Percentiles rank a stretch among this genome's conserved stretches.
Evolutionary conservation across 2,113 vertebrate genomes (phyloP).

Genomic region (Protobothrops mucrosquamatus): DNA sequence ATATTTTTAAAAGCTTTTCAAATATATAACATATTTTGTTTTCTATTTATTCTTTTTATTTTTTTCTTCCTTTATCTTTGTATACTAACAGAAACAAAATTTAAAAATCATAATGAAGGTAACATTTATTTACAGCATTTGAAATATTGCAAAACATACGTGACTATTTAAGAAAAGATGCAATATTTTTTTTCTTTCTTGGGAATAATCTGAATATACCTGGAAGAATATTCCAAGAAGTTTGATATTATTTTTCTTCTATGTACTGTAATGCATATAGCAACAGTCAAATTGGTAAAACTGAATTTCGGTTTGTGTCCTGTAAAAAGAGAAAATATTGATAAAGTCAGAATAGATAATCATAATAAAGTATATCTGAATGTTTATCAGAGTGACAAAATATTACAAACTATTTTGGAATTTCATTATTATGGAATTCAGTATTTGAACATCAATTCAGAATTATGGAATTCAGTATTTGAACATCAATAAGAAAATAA

Average conservation of each 20-base stretch:
- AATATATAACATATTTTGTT: neutral
- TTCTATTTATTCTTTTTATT: neutral
- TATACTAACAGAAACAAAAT: neutral
- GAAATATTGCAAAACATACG: neutral
- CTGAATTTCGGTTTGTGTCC: neutral
- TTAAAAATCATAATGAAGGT: neutral
- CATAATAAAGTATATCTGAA: neutral
- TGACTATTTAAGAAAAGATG: neutral
- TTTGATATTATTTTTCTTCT: neutral
- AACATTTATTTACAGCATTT: neutral
- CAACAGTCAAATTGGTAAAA: neutral
- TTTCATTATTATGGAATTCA: neutral
- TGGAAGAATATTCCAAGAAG: neutral
- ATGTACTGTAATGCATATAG: neutral
- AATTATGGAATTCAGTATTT: neutral
- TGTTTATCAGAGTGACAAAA: neutral
- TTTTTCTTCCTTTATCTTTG: neutral
- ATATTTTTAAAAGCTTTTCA: neutral
- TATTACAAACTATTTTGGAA: neutral
- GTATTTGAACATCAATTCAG: neutral
- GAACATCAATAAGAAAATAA: neutral
- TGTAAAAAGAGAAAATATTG: neutral
- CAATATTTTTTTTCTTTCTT: neutral
- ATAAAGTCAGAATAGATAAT: neutral
- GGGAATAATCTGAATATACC: neutral